Conservation (phyloP, 2,888 invertebrate genomes). For the Hydrotaea cyrtoneurina region DNA sequence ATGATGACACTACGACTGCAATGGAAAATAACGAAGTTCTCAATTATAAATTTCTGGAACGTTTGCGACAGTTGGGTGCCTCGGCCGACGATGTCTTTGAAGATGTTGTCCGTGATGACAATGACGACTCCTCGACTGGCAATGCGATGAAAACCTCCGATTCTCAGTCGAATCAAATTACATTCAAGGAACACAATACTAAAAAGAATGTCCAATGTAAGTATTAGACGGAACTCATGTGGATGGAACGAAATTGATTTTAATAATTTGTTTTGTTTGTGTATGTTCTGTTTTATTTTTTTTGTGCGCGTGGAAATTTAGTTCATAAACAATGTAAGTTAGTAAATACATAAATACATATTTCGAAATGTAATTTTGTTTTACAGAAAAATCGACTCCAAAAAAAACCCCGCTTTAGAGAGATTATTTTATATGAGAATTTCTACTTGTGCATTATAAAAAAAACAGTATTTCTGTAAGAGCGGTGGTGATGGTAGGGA, state of each 20-base stretch:
- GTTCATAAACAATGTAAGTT: constrained; percentile 77
- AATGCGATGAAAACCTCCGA: constrained; percentile 65
- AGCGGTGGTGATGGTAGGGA: no score
- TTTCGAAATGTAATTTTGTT: no score
- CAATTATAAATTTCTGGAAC: constrained; percentile 67
- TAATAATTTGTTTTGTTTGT: constrained; percentile 30
- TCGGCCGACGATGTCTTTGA: constrained; percentile 64
- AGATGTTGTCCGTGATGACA: constrained; percentile 61
- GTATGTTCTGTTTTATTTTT: constrained; percentile 24
- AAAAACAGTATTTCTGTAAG: no score
- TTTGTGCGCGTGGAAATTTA: constrained; percentile 67
- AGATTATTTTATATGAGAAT: no score
- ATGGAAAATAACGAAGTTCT: constrained; percentile 54
- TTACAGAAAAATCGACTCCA: no score
- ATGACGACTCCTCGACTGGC: constrained; percentile 13
- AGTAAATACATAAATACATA: neutral
- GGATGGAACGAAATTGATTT: neutral
- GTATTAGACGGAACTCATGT: constrained; percentile 63
- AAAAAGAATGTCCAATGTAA: constrained; percentile 80
- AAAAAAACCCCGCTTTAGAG: no score
- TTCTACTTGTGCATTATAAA: no score
- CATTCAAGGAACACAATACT: constrained; percentile 74
- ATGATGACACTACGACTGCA: constrained; percentile 64
- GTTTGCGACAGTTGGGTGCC: constrained; percentile 71
- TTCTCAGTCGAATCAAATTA: constrained; percentile 58